A percentile compares a stretch with the other conserved stretches of the same genome.
Conservation (phyloP, 2,797 vertebrate species). For the Girardinus metallicus region DNA sequence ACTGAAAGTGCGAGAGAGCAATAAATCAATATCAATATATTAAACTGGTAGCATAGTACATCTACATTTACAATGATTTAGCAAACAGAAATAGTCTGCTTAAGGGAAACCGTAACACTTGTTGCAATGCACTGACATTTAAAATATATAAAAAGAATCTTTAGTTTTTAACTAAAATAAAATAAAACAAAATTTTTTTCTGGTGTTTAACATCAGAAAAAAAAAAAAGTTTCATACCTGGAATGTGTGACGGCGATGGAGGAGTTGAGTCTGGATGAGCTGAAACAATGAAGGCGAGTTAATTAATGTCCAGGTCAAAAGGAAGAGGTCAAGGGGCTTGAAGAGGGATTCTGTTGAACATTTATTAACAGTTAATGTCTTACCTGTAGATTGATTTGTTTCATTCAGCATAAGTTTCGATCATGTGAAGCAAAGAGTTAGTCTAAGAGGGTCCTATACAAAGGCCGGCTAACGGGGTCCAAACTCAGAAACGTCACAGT, state of each 20-base stretch:
- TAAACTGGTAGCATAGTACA: neutral
- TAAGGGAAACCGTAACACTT: neutral
- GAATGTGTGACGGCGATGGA: neutral
- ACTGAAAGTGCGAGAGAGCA: neutral
- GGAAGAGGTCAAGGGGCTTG: neutral
- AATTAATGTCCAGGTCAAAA: neutral
- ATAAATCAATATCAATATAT: neutral
- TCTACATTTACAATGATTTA: neutral
- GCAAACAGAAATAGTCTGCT: neutral
- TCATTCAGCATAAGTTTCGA: neutral
- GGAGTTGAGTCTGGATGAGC: slow-evolving; percentile 23
- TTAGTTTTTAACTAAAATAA: neutral
- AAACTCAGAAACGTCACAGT: neutral
- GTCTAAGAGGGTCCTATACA: neutral
- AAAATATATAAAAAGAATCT: neutral
- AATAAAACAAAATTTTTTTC: neutral
- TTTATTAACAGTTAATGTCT: neutral
- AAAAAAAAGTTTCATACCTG: slow-evolving; percentile 27
- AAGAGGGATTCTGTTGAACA: neutral
- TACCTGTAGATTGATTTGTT: neutral
- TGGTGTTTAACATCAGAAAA: neutral
- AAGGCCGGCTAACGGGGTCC: neutral
- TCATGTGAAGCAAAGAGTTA: neutral
- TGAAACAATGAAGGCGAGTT: slow-evolving; percentile 32
- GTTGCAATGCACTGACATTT: neutral